These are phyloP conservation scores for Sabellastarte sp. DNA, from an alignment of 2,888 invertebrate genomes.

Conservation along the genomic window DNA sequence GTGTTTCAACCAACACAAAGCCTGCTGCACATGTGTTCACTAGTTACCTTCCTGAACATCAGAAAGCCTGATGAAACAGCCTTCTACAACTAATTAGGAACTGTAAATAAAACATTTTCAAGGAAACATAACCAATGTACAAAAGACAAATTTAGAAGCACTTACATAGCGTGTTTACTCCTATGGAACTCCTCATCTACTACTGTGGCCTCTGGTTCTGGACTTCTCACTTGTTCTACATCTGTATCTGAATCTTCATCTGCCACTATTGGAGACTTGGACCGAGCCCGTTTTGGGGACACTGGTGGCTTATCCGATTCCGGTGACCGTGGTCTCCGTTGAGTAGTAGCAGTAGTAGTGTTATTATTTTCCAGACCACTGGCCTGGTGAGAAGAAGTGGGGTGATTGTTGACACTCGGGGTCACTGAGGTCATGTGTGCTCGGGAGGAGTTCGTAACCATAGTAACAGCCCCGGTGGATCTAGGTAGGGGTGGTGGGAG, in stretches of 20 bases:
- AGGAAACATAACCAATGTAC: no score
- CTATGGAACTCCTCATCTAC: conserved; percentile 94
- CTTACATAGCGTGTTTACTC: conserved; percentile 87
- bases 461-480: background rate
- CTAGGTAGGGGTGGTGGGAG: background rate
- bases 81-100: no score
- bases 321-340: background rate
- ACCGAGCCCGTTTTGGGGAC: conserved; percentile 8
- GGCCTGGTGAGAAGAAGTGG: background rate
- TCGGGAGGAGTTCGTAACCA: background rate
- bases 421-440: background rate
- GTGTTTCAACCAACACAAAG: no score
- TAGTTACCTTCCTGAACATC: no score
- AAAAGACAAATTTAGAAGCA: background rate
- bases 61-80: no score
- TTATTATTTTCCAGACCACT: no score
- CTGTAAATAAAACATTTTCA: no score
- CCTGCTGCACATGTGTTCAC: no score
- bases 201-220: conserved; percentile 82
- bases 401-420: background rate
- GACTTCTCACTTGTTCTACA: conserved; percentile 42
- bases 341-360: no score
- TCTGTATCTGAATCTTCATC: conserved; percentile 26
- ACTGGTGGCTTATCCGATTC: background rate
- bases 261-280: conserved; percentile 18